A percentile compares a stretch with the other conserved stretches of the same genome.
Evolutionary conservation across 2,113 vertebrate species (phyloP).

Genomic region (Brachypodius melanocephalos): DNA sequence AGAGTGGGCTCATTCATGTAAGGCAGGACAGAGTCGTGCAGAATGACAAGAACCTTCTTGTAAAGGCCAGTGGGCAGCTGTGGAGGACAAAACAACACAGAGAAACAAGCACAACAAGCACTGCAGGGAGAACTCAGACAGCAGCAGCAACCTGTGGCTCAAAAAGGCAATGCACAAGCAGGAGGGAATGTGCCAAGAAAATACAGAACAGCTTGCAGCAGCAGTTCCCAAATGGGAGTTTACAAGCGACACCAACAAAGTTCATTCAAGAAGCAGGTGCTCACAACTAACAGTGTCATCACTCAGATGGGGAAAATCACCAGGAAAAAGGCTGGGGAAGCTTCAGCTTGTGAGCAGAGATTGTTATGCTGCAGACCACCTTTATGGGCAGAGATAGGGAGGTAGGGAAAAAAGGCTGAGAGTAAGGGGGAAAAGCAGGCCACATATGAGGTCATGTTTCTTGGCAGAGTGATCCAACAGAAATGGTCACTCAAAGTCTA

Average conservation of each 20-base stretch:
- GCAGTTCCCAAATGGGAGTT: background rate
- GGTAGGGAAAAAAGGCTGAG: background rate
- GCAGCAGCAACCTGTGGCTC: background rate
- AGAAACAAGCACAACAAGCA: background rate
- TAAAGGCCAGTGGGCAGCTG: slow-evolving; percentile 87
- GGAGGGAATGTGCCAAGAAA: background rate
- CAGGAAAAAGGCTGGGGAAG: background rate
- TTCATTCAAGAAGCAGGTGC: background rate
- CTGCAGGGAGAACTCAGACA: background rate
- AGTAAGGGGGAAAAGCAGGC: background rate
- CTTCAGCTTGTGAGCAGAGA: background rate
- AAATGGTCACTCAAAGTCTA: background rate
- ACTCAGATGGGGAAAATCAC: background rate
- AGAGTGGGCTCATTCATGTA: slow-evolving; percentile 89
- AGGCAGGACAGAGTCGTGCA: slow-evolving; percentile 89
- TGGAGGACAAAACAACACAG: background rate
- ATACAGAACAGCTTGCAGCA: background rate
- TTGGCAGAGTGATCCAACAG: background rate
- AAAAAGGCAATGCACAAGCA: background rate
- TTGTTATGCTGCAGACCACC: background rate
- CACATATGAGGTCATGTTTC: background rate
- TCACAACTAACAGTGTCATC: background rate
- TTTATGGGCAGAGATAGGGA: background rate
- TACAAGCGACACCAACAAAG: background rate
- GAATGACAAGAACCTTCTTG: slow-evolving; percentile 88